Percentiles rank a stretch among this genome's conserved stretches.
These are phyloP conservation scores for Stegana nigrithorax DNA, from an alignment of 2,888 invertebrate species.

Conservation along the genomic window DNA sequence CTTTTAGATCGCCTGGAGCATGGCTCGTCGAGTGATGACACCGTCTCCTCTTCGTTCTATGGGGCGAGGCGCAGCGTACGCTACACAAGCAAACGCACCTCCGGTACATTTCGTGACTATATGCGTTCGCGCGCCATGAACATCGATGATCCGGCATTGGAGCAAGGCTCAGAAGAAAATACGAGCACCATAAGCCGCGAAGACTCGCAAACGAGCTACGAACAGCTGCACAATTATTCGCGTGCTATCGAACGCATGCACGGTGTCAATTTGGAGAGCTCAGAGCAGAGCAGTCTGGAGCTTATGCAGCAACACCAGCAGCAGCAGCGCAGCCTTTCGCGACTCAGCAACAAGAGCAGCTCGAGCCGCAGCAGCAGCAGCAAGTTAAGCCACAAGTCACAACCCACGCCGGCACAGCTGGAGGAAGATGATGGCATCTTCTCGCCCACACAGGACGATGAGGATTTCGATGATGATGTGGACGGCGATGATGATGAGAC, in stretches of 20 bases:
- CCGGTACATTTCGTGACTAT: conserved; percentile 67
- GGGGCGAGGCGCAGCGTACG: conserved; percentile 68
- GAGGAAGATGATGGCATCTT: conserved; percentile 61
- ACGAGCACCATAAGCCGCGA: conserved; percentile 63
- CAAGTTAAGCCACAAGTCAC: conserved; percentile 32
- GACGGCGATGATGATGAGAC: conserved; percentile 41
- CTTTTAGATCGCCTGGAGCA: conserved; percentile 49
- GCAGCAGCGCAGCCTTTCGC: conserved; percentile 36
- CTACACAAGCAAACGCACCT: conserved; percentile 68
- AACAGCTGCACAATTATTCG: conserved; percentile 69
- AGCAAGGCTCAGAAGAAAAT: conserved; percentile 62
- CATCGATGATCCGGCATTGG: conserved; percentile 61
- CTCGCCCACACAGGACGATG: conserved; percentile 57
- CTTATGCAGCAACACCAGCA: conserved; percentile 37
- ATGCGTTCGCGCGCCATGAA: conserved; percentile 66
- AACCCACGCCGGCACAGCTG: conserved; percentile 37
- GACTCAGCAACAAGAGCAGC: conserved; percentile 38
- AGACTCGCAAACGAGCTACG: conserved; percentile 60
- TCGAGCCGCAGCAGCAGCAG: conserved; percentile 44
- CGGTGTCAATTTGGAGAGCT: conserved; percentile 67
- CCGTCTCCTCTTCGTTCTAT: conserved; percentile 67
- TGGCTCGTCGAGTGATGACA: conserved; percentile 68
- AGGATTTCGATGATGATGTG: conserved; percentile 50
- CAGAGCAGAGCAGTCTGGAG: conserved; percentile 56
- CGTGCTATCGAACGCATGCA: conserved; percentile 73